A percentile compares a stretch with the other conserved stretches of the same genome.
Conservation (phyloP, 2,888 invertebrate species). For the Seira ritae region DNA sequence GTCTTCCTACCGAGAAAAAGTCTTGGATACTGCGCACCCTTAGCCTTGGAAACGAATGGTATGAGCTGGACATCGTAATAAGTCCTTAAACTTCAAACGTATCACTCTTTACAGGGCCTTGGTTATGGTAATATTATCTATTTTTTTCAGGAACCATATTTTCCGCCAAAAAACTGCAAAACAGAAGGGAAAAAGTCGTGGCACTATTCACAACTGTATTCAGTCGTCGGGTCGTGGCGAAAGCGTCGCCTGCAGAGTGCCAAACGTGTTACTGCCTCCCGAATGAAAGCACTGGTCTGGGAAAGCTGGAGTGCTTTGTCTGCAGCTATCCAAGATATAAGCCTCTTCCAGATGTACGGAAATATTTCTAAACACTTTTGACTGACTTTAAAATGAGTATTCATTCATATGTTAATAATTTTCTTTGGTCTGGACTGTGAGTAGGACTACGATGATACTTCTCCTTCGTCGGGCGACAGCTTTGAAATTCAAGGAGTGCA, state of each 20-base stretch:
- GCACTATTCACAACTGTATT: conserved; percentile 83
- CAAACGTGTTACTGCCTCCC: conserved; percentile 84
- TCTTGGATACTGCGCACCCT: conserved; percentile 86
- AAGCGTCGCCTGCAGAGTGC: conserved; percentile 80
- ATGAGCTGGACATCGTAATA: too few relatives aligned
- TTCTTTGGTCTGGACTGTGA: background rate
- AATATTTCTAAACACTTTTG: too few relatives aligned
- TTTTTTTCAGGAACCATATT: conserved; percentile 79
- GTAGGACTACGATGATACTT: conserved; percentile 42
- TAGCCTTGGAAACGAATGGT: conserved; percentile 91
- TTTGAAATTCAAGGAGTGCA: background rate
- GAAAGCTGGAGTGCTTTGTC: conserved; percentile 82
- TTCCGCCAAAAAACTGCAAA: conserved; percentile 80
- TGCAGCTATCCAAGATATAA: conserved; percentile 77
- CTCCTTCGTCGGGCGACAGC: background rate
- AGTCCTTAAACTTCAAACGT: background rate
- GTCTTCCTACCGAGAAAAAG: conserved; percentile 85
- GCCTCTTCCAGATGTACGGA: conserved; percentile 62
- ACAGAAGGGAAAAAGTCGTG: conserved; percentile 79
- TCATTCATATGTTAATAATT: background rate
- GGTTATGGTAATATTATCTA: too few relatives aligned
- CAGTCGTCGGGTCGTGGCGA: conserved; percentile 81
- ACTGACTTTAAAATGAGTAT: background rate
- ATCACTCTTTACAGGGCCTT: too few relatives aligned
- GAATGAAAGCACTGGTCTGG: conserved; percentile 80